A percentile compares a stretch with the other conserved stretches of the same genome.
These are phyloP conservation scores for Datnioides undecimradiatus DNA, from an alignment of 2,113 vertebrate species.

Conservation along the genomic window DNA sequence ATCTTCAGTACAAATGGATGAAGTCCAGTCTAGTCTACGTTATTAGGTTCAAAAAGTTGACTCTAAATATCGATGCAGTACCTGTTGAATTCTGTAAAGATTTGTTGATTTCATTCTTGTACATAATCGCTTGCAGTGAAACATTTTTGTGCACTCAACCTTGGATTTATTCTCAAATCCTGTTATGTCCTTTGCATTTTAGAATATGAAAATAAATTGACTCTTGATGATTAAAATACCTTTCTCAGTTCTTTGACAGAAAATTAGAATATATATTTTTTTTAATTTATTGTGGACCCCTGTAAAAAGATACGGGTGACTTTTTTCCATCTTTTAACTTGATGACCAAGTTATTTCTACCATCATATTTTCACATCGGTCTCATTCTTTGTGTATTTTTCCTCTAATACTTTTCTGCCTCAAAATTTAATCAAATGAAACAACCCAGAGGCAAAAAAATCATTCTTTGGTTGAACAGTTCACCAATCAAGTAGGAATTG, in stretches of 20 bases:
- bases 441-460: slow-evolving; percentile 12
- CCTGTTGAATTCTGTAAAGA: slow-evolving; percentile 76
- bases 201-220: slow-evolving; percentile 85
- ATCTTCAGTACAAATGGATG: slow-evolving; percentile 59
- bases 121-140: slow-evolving; percentile 86
- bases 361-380: not conserved
- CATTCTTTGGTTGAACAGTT: slow-evolving; percentile 12
- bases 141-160: slow-evolving; percentile 87
- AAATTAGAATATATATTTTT: not conserved
- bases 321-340: not conserved
- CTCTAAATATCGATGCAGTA: slow-evolving; percentile 76
- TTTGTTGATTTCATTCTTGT: slow-evolving; percentile 81
- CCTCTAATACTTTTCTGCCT: not conserved
- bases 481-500: not conserved
- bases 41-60: slow-evolving; percentile 62
- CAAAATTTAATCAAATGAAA: slow-evolving; percentile 1
- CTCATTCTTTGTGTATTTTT: not conserved
- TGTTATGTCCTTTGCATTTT: slow-evolving; percentile 88
- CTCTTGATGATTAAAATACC: slow-evolving; percentile 77
- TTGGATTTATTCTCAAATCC: slow-evolving; percentile 90
- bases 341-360: not conserved
- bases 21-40: slow-evolving; percentile 64
- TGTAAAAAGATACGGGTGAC: not conserved
- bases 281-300: not conserved
- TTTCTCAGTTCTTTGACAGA: slow-evolving; percentile 24